Base-by-base conservation (phyloP, 2,797 vertebrate species). In the Tiaroga cobitis region DNA sequence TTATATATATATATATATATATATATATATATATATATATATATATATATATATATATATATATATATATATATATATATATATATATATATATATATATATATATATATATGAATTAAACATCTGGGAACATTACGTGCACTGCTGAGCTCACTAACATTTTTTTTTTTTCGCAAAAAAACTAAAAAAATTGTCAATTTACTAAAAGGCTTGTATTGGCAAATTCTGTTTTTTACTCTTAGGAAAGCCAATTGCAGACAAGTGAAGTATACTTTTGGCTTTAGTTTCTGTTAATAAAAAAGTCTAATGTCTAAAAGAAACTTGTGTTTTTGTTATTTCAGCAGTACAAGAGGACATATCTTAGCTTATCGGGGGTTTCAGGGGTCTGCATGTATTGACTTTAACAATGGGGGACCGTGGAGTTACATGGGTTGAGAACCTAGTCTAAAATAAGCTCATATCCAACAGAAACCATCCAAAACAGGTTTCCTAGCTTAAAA, bases 251-350 rank as follows among this genome's bases (percentile, higher is more conserved):
- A 76, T 37, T 74, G 18, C 29, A 51, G 72, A 74, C 46, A 51
- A 24, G 8, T 3, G 54, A 56, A 56, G 18, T 56, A 32, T 51
- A 21, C 18, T 13, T 15, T n/a, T 39, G 10, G 24, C 21, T 69
- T 37, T 24, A 0, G 13, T 72, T 72, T 72, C 69, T 26, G n/a
- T 26, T 26, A 43, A 72, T 43, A 26, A 70, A 41, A 24, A 69
- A 15, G 37, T 41, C 10, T 24, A 3, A 3, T 43, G 24, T 43
- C 39, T 70, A 26, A 70, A 70, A 39, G 2, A 69, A 69, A 43
- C 6, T 18, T 51, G 26, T 46, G n/a, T 51, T 74, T 32, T 74
- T 51, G 43, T 29, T 73, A 73, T 73, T 73, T 73, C 41, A 73
- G 41, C 43, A 74, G 43, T 32, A 21, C 46, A 21, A 32, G 72